Evolutionary conservation across 2,888 invertebrate species (phyloP), one percentile per base, ranked within the genome.

Genomic region (Drosophila eohydei): DNA sequence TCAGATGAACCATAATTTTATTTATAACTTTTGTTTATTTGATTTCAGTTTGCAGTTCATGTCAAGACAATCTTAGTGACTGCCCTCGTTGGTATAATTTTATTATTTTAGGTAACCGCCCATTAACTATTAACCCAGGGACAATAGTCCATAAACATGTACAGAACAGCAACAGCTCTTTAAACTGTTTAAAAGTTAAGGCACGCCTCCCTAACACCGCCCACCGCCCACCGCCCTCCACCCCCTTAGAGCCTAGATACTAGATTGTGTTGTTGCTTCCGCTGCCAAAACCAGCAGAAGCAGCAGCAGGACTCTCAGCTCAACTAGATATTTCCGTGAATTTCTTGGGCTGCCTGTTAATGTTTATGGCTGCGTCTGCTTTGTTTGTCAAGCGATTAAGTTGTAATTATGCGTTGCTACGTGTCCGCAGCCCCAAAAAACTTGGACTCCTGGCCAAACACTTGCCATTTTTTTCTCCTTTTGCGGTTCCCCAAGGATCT

Each of bases 341-440:
- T 26, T 46, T 54, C 52, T 55, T 60, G 57, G 51, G 30, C 48
- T 50, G 48, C 48, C 57, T 71, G 75, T 73, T 70, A 74, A 71
- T 81, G 83, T 80, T 79, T 80, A 77, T 81, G 60, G 80, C 59
- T 78, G 72, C 66, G 85, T 74, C 72, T 81, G 81, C 66, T 86
- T 84, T 84, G 84, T 84, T 88, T 84, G 87, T 87, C 80, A 79
- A 88, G 84, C 84, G 84, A 84, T 84, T 84, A 84, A 84, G 84
- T 83, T 89, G 84, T 84, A 84, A 84, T 84, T 84, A 84, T 88
- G 84, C 89, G 71, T 69, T 74, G 89, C 87, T 74, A 88, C 84
- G 84, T 88, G 84, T 79, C 71, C 71, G 48, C 28, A 54, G 57
- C 16, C 50, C 46, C 32, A 43, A 43, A 41, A 41, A 43, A 51